Evolutionary conservation across 1,140 invertebrate genomes (phyloP), one percentile per base, ranked within the genome.

Genomic region (Antheraea pernyi): DNA sequence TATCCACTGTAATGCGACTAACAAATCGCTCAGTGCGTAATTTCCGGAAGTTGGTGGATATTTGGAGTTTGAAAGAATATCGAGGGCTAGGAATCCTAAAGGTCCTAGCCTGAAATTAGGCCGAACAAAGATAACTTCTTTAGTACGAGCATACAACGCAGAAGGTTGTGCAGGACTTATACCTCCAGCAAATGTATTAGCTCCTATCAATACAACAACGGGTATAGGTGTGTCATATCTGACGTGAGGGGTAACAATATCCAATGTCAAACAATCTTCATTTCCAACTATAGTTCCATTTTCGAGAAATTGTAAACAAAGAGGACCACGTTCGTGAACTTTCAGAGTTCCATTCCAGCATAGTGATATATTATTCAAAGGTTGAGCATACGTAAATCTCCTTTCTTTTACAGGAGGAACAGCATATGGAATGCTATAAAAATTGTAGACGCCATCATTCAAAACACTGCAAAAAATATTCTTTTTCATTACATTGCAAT

Each of bases 401-500:
- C 93, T 92, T 59, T 95, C 94, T 10, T 91, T 94, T 0, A 96
- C 73, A 0, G 97, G 97, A 11, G 97, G 95, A n/a, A 95, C 79
- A 4, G 97, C 97, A 85, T 97, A 98, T 0, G 97, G 97, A 63
- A 98, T 96, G 18, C 97, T 97, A 19, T 95, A 95, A 87, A 98
- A 98, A 3, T 96, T 96, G 76, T 95, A 96, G 2, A 95, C 96
- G 13, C 95, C 95, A 70, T 97, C 95, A 80, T 97, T 95, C 30
- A 95, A 88, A 10, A 96, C 83, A 18, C 95, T 95, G 86, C 19
- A 93, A 93, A 69, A 70, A 37, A 19, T 48, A 48, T 36, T n/a
- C n/a, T n/a, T 59, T 66, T 65, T 65, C 19, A 65, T 67, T 13
- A 48, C 36, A 68, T 30, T 4, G 4, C 19, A 10, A 19, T 53